These are phyloP conservation scores for Octopus bimaculoides DNA, from an alignment of 1,140 invertebrate species.

Conservation along the genomic window DNA sequence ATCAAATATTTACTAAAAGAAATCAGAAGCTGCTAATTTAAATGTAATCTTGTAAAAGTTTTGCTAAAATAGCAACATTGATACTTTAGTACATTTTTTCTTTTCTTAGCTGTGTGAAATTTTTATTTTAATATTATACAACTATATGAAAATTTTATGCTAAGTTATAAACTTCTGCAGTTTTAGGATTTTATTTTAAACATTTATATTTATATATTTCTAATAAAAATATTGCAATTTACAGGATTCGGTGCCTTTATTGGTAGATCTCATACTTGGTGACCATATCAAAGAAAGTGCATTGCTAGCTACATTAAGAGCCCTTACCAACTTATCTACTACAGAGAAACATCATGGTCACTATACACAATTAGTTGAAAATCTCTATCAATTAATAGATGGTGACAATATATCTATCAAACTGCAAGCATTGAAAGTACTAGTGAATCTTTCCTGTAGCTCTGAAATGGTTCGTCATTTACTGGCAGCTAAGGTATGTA, in stretches of 20 bases:
- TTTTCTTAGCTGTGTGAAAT: no score
- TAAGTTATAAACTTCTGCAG: no score
- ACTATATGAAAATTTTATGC: no score
- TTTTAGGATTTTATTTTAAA: no score
- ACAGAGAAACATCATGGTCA: conserved; percentile 40
- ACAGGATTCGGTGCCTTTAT: conserved; percentile 42
- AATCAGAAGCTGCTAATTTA: no score
- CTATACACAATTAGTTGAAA: conserved; percentile 44
- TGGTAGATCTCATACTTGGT: conserved; percentile 41
- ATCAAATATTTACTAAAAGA: no score
- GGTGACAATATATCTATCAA: conserved; percentile 33
- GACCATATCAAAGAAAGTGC: conserved; percentile 37
- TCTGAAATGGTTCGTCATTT: conserved; percentile 65
- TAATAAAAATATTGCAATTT: neutral
- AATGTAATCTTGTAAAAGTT: no score
- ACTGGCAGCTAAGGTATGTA: conserved; percentile 64
- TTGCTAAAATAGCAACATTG: no score
- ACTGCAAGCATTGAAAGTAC: conserved; percentile 64
- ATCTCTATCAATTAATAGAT: conserved; percentile 42
- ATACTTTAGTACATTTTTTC: no score
- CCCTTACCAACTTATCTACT: conserved; percentile 52
- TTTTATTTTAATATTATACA: no score
- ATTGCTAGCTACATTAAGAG: conserved; percentile 46
- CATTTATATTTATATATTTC: no score
- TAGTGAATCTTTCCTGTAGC: conserved; percentile 69